Conservation (phyloP, 2,888 invertebrate species). For the Bombylius major region DNA sequence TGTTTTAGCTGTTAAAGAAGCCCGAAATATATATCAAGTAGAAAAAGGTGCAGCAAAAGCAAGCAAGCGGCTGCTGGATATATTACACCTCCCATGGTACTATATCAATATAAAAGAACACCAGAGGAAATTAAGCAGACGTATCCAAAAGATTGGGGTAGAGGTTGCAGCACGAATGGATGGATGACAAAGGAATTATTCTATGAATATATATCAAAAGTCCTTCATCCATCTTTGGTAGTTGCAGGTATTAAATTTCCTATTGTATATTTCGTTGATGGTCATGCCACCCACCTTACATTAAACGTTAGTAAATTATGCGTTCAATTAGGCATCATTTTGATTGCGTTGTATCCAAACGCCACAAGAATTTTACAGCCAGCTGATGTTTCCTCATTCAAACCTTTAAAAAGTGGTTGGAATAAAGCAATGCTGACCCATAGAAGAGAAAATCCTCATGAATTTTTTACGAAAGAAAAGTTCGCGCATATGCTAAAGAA, state of each 20-base stretch:
- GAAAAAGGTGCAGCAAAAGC: neutral
- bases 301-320: neutral
- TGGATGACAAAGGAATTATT: slow-evolving; percentile 6
- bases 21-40: neutral
- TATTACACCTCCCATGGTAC: neutral
- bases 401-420: slow-evolving; percentile 14
- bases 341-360: slow-evolving; percentile 14
- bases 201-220: slow-evolving; percentile 7
- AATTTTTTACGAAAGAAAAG: too few relatives aligned
- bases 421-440: slow-evolving; percentile 6
- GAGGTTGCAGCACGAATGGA: slow-evolving; percentile 2
- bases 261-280: slow-evolving; percentile 7
- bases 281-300: neutral
- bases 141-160: slow-evolving; percentile 5
- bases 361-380: slow-evolving; percentile 17
- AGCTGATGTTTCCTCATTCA: slow-evolving; percentile 14
- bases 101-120: neutral
- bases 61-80: neutral
- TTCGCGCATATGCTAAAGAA: too few relatives aligned
- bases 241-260: neutral
- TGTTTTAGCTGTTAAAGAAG: slow-evolving; percentile 1
- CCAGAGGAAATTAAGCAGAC: slow-evolving; percentile 2
- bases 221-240: slow-evolving; percentile 4
- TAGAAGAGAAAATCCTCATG: neutral
- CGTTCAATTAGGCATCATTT: slow-evolving; percentile 1